Evolutionary conservation across 2,113 vertebrate species (phyloP), one percentile per base, ranked within the genome.

Genomic region (Corythaeola cristata): DNA sequence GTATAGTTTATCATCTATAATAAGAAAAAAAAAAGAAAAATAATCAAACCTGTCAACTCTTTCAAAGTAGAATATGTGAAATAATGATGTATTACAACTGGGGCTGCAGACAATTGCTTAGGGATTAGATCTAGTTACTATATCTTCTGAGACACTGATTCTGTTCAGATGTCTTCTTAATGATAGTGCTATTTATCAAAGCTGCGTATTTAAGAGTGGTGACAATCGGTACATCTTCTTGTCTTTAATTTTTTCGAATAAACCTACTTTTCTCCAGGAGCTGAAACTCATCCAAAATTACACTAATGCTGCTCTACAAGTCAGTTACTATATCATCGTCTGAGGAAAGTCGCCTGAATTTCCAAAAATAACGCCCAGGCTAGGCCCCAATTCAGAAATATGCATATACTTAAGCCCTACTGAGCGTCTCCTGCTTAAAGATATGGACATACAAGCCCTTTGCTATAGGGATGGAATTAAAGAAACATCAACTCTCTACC

Each of bases 111-210:
- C 9, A 90, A 69, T 44, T 85, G 78, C 59, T 93, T 64, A 81
- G 28, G 63, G 59, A 88, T 85, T 85, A 83, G 64, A 67, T 55
- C 11, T 56, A 84, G 52, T 88, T 92, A 67, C 28, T 59, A 5
- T 80, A 93, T 91, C 47, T 94, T 91, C 68, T 59, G 52, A 83
- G n/a, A 69, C 44, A 30, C 17, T 62, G 78, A 79, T 79, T 77
- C 21, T 78, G n/a, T 80, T 96, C 82, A 84, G 55, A 90, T 84
- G 83, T 47, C 32, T 63, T 56, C 63, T 63, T 83, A 96, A 91
- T 22, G 41, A 69, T 24, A 45, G 35, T 1, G 5, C 20, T 86
- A 21, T 84, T 92, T 78, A 89, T 89, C 60, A 90, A 71, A 93
- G 60, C 32, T 74, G 37, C 32, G 22, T 86, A 8, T 67, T 92